Evolutionary conservation across 1,140 invertebrate species (phyloP), one percentile per base, ranked within the genome.

Genomic region (Drosophila simulans): DNA sequence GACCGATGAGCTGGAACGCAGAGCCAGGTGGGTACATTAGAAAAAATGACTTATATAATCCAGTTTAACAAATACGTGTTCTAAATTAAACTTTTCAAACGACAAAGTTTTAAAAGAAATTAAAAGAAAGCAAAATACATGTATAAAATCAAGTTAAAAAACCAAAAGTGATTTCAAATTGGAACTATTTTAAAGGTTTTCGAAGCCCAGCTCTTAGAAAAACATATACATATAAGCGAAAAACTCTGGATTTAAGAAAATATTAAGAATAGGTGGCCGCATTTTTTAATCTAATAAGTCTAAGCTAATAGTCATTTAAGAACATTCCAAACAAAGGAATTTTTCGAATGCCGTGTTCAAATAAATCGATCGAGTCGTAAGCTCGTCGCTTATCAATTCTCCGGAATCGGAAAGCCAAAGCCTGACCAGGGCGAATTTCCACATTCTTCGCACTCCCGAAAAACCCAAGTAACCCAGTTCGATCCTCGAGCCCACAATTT

Each of bases 1-100:
- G 73, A 95, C 95, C 53, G 95, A 95, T 45, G 94, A 95, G 70
- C 93, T 97, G 80, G 95, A 95, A 70, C 94, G 97, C 59, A 96
- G 96, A 91, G 95, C 96, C 79, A 97, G 97, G 97, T 31, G 31
- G 31, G 31, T 31, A 31, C 31, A 31, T 31, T 10, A 31, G 7
- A 31, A 3, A 8, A 31, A 31, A 31, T 10, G 7, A 8, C 49
- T 52, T 52, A 35, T 35, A 11, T 52, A 52, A 52, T 20, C 15
- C n/a, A 20, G 11, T 3, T 46, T n/a, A 27, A n/a, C n/a, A 17
- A 8, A 5, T 42, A 8, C 5, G 3, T 8, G 7, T 31, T 8
- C 31, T 10, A 31, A 10, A 8, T 31, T 3, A 10, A 31, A 8
- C 27, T 31, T 31, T 31, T 31, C 8, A 31, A 31, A 8, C 27